Percentiles rank a stretch among this genome's conserved stretches.
Conservation (phyloP, 2,888 invertebrate genomes). For the Torymus aiolomorphi region DNA sequence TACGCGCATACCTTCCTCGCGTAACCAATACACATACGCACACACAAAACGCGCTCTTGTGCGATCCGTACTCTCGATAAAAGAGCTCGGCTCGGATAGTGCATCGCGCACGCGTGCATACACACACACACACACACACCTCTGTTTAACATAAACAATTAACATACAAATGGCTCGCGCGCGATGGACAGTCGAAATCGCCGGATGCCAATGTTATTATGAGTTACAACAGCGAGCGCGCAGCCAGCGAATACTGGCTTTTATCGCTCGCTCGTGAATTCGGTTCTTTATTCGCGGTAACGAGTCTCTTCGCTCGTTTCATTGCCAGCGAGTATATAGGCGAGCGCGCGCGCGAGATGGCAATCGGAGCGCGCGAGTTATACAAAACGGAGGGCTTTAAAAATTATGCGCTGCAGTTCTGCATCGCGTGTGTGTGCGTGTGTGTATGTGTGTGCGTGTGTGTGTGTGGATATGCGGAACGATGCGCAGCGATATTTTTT, state of each 20-base stretch:
- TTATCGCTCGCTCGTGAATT: slow-evolving; percentile 32
- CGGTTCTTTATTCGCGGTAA: slow-evolving; percentile 40
- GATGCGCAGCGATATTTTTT: background rate
- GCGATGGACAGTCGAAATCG: slow-evolving; percentile 31
- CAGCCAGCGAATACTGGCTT: background rate
- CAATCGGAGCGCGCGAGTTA: slow-evolving; percentile 29
- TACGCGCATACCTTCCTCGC: no score
- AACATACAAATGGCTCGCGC: slow-evolving; percentile 57
- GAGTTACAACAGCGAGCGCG: slow-evolving; percentile 37
- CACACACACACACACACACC: no score
- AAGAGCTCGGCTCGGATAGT: slow-evolving; percentile 29
- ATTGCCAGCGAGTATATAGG: slow-evolving; percentile 15
- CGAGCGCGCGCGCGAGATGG: slow-evolving; percentile 38
- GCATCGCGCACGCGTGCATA: slow-evolving; percentile 26
- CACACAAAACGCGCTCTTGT: background rate
- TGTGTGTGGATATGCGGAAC: background rate
- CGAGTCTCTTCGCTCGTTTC: slow-evolving; percentile 34
- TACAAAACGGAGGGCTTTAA: slow-evolving; percentile 52
- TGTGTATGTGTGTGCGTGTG: no score
- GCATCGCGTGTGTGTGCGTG: no score
- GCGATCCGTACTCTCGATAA: slow-evolving; percentile 36
- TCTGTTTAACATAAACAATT: slow-evolving; percentile 59
- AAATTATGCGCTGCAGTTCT: slow-evolving; percentile 50
- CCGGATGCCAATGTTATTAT: slow-evolving; percentile 60
- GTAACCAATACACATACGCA: background rate